phyloP scores from a whole-genome alignment of 2,113 vertebrate genomes.

The Struthio camelus region DNA sequence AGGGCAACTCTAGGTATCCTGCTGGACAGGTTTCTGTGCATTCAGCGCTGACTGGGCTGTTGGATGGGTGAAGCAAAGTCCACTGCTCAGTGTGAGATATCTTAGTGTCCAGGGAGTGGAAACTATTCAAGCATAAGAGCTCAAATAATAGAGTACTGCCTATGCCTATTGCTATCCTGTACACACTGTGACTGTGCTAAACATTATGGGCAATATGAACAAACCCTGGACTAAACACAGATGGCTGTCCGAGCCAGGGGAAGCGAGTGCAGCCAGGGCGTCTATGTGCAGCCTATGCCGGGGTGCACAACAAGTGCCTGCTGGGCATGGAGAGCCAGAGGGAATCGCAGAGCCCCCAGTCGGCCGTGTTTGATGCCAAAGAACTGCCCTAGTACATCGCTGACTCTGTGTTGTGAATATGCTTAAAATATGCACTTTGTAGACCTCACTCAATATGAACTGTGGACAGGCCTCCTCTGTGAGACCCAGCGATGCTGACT shows the following conservation, averaged over 20 bases:
- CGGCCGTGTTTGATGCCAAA: neutral
- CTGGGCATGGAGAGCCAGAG: neutral
- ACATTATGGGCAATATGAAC: neutral
- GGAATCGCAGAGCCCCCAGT: neutral
- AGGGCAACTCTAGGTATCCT: neutral
- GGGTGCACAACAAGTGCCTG: neutral
- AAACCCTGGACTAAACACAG: neutral
- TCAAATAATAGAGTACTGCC: neutral
- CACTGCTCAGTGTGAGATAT: accelerated
- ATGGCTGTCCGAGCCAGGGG: neutral
- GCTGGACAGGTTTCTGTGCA: neutral
- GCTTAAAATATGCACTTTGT: neutral
- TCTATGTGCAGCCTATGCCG: accelerated
- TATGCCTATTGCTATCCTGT: neutral
- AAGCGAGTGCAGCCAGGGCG: neutral
- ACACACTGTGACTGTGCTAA: neutral
- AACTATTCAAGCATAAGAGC: neutral
- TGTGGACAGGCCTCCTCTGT: neutral
- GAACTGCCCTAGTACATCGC: neutral
- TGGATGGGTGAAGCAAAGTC: neutral
- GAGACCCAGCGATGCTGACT: neutral
- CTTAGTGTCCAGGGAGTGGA: neutral
- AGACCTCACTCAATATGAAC: neutral
- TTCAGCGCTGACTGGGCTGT: neutral
- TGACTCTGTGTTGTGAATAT: neutral